Base-by-base conservation (phyloP, 2,888 invertebrate species). In the Folsomia manolachei region DNA sequence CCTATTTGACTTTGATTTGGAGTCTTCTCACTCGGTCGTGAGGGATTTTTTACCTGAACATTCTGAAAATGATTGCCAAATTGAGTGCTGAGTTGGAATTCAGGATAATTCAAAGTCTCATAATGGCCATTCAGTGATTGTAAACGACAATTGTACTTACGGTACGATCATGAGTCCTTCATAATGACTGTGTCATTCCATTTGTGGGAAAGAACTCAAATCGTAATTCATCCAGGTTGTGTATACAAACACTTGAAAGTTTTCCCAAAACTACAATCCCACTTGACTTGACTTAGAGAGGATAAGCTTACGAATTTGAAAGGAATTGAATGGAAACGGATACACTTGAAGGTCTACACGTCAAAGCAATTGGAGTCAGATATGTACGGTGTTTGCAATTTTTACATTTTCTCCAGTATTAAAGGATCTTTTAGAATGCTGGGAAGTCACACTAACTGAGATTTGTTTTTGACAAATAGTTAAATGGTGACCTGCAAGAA, bases 71-170 rank as follows among this genome's bases (percentile, higher is more conserved):
- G 39, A 56, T 4, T 56, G 56, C 56, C 56, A 56, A 56, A 56
- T 56, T 56, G 56, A 18, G 19, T 56, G 56, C 56, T 56, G 56
- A 56, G 19, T 18, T 56, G 7, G 56, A 56, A 19, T 18, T 56
- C n/a, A n/a, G n/a, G 21, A 56, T 56, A 19, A 56, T 56, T 56
- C 56, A 18, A 56, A 56, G 56, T 56, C 56, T 56, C 56, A 56
- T 56, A 56, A 56, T 56, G 56, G 21, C 19, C 56, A 56, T 56
- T 56, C 56, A 56, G n/a, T 56, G 56, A 56, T 56, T 56, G 56
- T 56, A 56, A n/a, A 21, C 18, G 56, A n/a, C 51, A 51, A 51
- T 11, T n/a, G n/a, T n/a, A n/a, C n/a, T n/a, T n/a, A n/a, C n/a
- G n/a, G n/a, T n/a, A n/a, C n/a, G n/a, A n/a, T n/a, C n/a, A n/a